Evolutionary conservation across 1,140 invertebrate genomes (phyloP), one percentile per base, ranked within the genome.

Genomic region (Bombyx mori): DNA sequence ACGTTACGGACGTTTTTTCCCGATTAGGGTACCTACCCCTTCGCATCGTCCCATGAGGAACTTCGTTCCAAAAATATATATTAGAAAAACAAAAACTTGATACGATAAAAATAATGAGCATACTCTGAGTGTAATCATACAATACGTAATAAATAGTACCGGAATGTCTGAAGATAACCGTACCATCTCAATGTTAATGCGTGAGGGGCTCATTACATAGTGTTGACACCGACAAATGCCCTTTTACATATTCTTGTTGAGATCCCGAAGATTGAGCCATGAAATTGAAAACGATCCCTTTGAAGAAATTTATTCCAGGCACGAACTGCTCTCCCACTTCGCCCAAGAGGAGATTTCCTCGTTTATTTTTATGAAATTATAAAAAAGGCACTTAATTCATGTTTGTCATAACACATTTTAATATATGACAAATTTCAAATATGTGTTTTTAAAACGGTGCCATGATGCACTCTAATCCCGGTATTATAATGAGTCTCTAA

Each of bases 291-390:
- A 86, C 82, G 80, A 86, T 83, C 82, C 79, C 80, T 86, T 82
- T 83, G 83, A 81, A 84, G 81, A 82, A 84, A 86, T 86, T 86
- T 84, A 86, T 86, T 86, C 83, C 66, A 79, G 65, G 81, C 83
- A 86, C 83, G 83, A 83, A 81, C 82, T 79, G 77, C 72, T 79
- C 65, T 62, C 77, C 72, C 79, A 80, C 79, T 78, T 73, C 71
- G 71, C 66, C 72, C 73, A 74, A 68, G 77, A 83, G 71, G 66
- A 82, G 79, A 84, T 84, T 84, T 86, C 75, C 81, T 79, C 81
- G 79, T 84, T 84, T 84, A 84, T 86, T 86, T 86, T 86, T 86
- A 86, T 84, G 78, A 83, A 82, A 84, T 86, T 82, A 86, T 86
- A 82, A 71, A 77, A 71, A 68, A 69, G 72, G 73, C 70, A 75